Percentiles rank a stretch among this genome's conserved stretches.
Conservation (phyloP, 2,888 invertebrate species). For the Drosophila ustulata region DNA sequence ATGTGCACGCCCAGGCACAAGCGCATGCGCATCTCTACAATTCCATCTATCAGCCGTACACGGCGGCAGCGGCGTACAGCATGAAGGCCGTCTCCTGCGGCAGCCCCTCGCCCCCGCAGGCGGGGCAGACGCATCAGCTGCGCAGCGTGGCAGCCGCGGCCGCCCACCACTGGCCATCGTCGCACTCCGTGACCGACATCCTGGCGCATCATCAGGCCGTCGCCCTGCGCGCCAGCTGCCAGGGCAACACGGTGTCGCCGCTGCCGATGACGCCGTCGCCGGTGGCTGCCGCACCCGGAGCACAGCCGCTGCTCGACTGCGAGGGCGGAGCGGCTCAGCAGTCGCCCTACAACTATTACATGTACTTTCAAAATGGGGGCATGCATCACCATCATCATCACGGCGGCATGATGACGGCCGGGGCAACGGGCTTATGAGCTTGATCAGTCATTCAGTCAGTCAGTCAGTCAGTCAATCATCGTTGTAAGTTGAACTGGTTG, state of each 20-base stretch:
- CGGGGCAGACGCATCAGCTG: conserved; percentile 82
- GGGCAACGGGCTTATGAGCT: conserved; percentile 85
- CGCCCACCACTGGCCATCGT: conserved; percentile 85
- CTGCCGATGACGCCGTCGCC: conserved; percentile 79
- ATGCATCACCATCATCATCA: conserved; percentile 84
- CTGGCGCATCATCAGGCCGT: conserved; percentile 85
- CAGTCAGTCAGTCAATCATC: conserved; percentile 10
- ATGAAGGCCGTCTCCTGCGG: conserved; percentile 84
- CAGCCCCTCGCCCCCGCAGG: conserved; percentile 84
- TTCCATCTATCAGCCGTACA: conserved; percentile 86
- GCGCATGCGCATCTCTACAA: conserved; percentile 86
- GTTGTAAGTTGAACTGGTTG: conserved; percentile 41
- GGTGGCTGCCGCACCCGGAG: conserved; percentile 61
- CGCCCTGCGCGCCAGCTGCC: conserved; percentile 83
- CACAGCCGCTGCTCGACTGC: conserved; percentile 78
- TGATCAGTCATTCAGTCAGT: not conserved
- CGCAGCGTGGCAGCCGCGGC: conserved; percentile 76
- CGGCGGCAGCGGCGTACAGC: conserved; percentile 83
- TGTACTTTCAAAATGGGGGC: conserved; percentile 85
- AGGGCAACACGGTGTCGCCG: conserved; percentile 78
- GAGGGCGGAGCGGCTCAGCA: conserved; percentile 81
- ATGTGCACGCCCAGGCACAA: conserved; percentile 83
- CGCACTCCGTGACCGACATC: conserved; percentile 87
- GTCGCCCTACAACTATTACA: conserved; percentile 84
- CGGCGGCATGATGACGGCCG: conserved; percentile 83